Evolutionary conservation across 1,140 invertebrate genomes (phyloP).

Genomic region (Drosophila pachea): DNA sequence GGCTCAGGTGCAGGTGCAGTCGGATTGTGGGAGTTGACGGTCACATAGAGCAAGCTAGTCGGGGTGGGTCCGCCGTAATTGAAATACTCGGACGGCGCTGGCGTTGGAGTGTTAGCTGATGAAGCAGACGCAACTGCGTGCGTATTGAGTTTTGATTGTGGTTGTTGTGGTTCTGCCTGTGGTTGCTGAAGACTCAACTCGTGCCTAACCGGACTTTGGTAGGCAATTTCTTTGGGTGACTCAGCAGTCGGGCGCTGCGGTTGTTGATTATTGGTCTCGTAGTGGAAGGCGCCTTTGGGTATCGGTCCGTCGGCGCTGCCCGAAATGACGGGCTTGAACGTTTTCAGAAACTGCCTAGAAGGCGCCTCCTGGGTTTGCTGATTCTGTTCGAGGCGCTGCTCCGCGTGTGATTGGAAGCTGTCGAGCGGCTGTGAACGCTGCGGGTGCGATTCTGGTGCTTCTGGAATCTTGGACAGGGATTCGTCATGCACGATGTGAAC

Average conservation of each 20-base stretch:
- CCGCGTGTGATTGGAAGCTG: slow-evolving; percentile 51
- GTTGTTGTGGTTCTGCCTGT: neutral
- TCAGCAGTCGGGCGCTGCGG: slow-evolving; percentile 8
- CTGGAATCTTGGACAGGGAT: slow-evolving; percentile 22
- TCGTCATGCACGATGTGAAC: slow-evolving; percentile 65
- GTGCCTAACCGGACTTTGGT: slow-evolving; percentile 23
- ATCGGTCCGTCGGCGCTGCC: slow-evolving; percentile 42
- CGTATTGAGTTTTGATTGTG: slow-evolving; percentile 42
- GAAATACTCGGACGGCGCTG: slow-evolving; percentile 13
- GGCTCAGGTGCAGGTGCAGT: slow-evolving; percentile 6
- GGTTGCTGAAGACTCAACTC: slow-evolving; percentile 17
- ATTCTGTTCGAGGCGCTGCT: slow-evolving; percentile 48
- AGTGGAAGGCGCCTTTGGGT: slow-evolving; percentile 64
- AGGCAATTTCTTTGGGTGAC: slow-evolving; percentile 26
- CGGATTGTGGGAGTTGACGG: slow-evolving; percentile 50
- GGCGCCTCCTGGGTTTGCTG: slow-evolving; percentile 55
- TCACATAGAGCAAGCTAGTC: slow-evolving; percentile 59
- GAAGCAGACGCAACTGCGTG: slow-evolving; percentile 50
- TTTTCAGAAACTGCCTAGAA: slow-evolving; percentile 67
- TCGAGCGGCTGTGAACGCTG: slow-evolving; percentile 23
- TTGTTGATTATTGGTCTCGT: slow-evolving; percentile 45
- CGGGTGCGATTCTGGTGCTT: neutral
- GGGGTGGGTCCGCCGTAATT: slow-evolving; percentile 48
- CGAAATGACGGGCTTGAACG: slow-evolving; percentile 63
- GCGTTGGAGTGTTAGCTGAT: neutral